These are phyloP conservation scores for Anguilla japonica DNA, from an alignment of 2,113 vertebrate genomes.

Conservation along the genomic window DNA sequence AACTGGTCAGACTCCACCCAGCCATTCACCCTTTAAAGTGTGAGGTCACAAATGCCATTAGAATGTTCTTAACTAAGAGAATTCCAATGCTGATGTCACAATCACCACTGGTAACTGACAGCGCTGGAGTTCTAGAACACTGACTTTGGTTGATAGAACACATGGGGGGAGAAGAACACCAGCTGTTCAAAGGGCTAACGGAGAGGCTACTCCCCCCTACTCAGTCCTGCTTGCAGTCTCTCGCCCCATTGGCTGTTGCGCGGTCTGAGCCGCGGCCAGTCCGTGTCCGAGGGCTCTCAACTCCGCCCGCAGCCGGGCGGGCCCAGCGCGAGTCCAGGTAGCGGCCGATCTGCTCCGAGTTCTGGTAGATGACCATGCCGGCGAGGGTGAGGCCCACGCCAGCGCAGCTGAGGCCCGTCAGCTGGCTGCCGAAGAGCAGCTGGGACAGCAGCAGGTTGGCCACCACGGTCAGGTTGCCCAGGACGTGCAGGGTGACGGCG, in stretches of 20 bases:
- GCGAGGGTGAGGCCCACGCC: conserved; percentile 82
- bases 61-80: no score
- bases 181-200: neutral
- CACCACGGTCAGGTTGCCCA: conserved; percentile 88
- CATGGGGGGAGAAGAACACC: neutral
- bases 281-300: conserved; percentile 11
- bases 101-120: no score
- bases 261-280: conserved; percentile 16
- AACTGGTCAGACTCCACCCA: neutral
- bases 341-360: conserved; percentile 75
- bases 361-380: conserved; percentile 91
- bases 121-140: no score
- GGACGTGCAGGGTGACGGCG: conserved; percentile 90
- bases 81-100: no score
- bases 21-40: neutral
- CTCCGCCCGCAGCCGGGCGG: conserved; percentile 7
- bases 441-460: conserved; percentile 88
- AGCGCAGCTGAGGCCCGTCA: conserved; percentile 81
- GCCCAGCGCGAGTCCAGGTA: conserved; percentile 64
- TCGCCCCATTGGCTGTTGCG: conserved; percentile 33
- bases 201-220: conserved; percentile 4
- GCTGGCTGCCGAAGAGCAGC: conserved; percentile 81
- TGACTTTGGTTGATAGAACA: neutral
- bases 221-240: conserved; percentile 60
- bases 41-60: no score